Conservation (phyloP, 2,113 vertebrate genomes). For the Amphiprion percula region DNA sequence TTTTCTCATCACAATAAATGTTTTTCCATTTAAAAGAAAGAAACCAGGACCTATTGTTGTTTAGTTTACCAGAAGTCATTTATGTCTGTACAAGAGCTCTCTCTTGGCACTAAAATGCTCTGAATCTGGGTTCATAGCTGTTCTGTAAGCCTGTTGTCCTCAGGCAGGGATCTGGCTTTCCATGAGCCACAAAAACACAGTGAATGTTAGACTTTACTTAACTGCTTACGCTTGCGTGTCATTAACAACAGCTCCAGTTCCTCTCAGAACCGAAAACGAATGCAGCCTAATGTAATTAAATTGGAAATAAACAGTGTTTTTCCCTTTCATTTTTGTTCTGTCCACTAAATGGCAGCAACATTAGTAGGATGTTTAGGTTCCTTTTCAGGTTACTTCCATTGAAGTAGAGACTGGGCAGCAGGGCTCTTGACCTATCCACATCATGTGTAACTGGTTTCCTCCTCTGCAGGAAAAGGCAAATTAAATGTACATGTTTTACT, state of each 20-base stretch:
- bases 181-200: slow-evolving; percentile 40
- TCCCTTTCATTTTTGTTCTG: neutral
- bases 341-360: slow-evolving; percentile 40
- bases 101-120: neutral
- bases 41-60: slow-evolving; percentile 46
- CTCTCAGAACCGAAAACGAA: slow-evolving; percentile 34
- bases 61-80: slow-evolving; percentile 48
- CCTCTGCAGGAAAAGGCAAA: slow-evolving; percentile 42
- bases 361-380: slow-evolving; percentile 66
- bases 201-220: slow-evolving; percentile 42
- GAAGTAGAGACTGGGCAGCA: slow-evolving; percentile 19
- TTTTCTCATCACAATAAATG: neutral
- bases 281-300: slow-evolving; percentile 38
- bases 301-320: slow-evolving; percentile 32
- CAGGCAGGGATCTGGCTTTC: slow-evolving; percentile 41
- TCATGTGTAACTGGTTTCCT: slow-evolving; percentile 61
- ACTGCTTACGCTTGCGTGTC: slow-evolving; percentile 47
- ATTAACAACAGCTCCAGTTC: slow-evolving; percentile 56
- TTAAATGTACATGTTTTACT: slow-evolving; percentile 60
- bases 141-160: slow-evolving; percentile 32
- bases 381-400: slow-evolving; percentile 42
- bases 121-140: slow-evolving; percentile 27
- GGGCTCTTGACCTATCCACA: slow-evolving; percentile 27
- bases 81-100: slow-evolving; percentile 23
- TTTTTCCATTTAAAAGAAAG: neutral